Conservation (phyloP, 2,113 vertebrate species). For the Rhadina sibilatrix region DNA sequence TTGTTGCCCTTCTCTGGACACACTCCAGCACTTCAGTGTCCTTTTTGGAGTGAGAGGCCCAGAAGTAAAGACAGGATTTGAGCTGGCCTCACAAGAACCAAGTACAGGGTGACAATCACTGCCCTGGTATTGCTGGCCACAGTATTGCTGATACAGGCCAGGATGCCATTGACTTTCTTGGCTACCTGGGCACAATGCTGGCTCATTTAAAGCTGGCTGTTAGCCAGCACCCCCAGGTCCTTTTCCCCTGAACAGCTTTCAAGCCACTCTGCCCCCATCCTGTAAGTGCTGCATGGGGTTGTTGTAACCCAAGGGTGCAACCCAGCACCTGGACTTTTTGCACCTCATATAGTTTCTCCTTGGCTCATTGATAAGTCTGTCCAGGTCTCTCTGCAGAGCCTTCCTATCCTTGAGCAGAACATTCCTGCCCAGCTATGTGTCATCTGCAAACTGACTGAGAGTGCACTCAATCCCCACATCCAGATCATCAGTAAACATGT, state of each 20-base stretch:
- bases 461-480: neutral
- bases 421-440: neutral
- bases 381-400: neutral
- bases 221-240: neutral
- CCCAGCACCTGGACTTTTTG: neutral
- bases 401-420: neutral
- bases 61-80: neutral
- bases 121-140: neutral
- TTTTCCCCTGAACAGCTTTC: neutral
- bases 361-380: neutral
- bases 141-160: neutral
- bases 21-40: neutral
- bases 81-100: neutral
- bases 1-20: neutral
- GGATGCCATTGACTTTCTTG: neutral
- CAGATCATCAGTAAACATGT: neutral
- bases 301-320: neutral
- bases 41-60: neutral
- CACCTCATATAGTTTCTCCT: neutral
- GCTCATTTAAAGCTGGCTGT: neutral
- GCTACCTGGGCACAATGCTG: neutral
- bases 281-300: neutral
- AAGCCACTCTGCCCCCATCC: accelerated
- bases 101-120: neutral
- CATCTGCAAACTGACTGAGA: neutral